Evolutionary conservation across 2,797 vertebrate species (phyloP), one percentile per base, ranked within the genome.

Genomic region (Huso huso): DNA sequence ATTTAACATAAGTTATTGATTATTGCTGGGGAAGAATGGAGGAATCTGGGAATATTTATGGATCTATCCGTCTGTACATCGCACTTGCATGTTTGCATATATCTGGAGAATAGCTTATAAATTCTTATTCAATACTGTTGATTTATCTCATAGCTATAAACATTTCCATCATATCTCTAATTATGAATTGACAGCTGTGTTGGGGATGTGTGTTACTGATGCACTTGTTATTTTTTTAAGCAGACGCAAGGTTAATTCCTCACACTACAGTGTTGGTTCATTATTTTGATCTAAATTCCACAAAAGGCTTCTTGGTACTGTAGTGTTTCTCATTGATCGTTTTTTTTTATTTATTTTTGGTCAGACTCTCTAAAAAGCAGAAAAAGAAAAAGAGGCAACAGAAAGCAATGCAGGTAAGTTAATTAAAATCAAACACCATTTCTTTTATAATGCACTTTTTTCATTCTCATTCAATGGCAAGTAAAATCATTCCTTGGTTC

Each of bases 301-400:
- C 9, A 49, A 6, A 49, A 13, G 58, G 18, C 8, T 52, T 7
- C 13, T 62, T 68, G n/a, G 48, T 8, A 10, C 53, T 51, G 3
- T 18, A 49, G 8, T 69, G 6, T 68, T 51, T 7, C 10, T 18
- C 51, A 4, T 48, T 48, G 23, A 48, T 8, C n/a, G 4, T 10
- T 48, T 51, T 49, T 51, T 49, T 48, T 51, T n/a, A 18, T n/a
- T 15, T 63, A 23, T 52, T 65, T 15, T 48, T 74, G 65, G 67
- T 60, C 75, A 98, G 95, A 71, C 81, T 94, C 10, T 97, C 95
- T 9, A 98, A 96, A 82, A 98, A 95, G 77, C 94, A 99, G 82
- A 96, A 91, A 81, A 93, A 88, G 76, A 97, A 90, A 84, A 97
- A 88, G 75, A 85, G 88, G 11, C 84, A 93, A 73, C 92, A 95